Percentiles rank a stretch among this genome's conserved stretches.
These are phyloP conservation scores for Marcusenius ussheri DNA, from an alignment of 2,113 vertebrate species.

Conservation along the genomic window DNA sequence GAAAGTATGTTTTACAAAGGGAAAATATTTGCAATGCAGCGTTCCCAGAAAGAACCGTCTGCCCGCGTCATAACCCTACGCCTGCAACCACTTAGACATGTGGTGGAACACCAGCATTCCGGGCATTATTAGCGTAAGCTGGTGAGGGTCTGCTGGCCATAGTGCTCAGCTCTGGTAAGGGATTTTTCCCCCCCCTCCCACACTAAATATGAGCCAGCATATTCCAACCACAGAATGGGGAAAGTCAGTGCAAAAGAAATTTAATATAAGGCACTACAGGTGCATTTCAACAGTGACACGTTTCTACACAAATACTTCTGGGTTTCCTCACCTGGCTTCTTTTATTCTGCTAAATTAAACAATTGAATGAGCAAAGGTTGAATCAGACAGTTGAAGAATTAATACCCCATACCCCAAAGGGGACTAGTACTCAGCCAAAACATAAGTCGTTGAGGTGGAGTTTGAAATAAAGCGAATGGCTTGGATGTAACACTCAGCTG, in stretches of 20 bases:
- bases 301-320: not conserved
- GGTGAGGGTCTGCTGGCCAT: conserved; percentile 1
- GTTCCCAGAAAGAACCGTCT: not conserved
- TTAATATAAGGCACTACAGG: not conserved
- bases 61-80: conserved; percentile 9
- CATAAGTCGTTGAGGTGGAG: not conserved
- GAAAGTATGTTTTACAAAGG: conserved; percentile 24
- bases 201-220: not conserved
- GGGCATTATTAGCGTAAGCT: not conserved
- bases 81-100: conserved; percentile 21
- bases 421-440: not conserved
- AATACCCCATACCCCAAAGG: not conserved
- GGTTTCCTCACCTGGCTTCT: not conserved
- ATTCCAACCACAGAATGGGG: not conserved
- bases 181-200: not conserved
- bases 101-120: conserved; percentile 11
- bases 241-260: not conserved
- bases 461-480: not conserved
- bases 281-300: not conserved
- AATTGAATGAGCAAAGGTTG: not conserved
- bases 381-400: not conserved
- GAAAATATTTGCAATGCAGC: conserved; percentile 11
- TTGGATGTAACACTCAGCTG: conserved; percentile 2
- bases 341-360: not conserved
- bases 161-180: not conserved